Evolutionary conservation across 2,797 vertebrate species (phyloP).

Genomic region (Sebastiscus tertius): DNA sequence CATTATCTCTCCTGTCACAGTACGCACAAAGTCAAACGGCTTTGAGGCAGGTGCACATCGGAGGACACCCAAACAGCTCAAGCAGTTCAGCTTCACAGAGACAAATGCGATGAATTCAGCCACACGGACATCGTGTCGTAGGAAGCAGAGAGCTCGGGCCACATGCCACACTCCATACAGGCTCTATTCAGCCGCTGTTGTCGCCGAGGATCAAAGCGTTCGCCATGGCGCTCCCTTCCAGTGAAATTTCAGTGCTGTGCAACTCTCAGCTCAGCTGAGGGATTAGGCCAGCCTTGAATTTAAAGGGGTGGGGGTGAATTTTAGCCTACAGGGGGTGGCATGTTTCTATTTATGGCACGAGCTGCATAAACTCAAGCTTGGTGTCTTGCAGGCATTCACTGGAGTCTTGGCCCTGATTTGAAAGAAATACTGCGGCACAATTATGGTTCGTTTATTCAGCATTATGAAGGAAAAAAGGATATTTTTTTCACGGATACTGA

Average conservation of each 20-base stretch:
- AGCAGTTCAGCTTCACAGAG: background rate
- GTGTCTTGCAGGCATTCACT: constrained; percentile 66
- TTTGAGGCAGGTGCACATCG: background rate
- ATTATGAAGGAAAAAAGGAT: background rate
- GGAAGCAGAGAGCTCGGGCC: constrained; percentile 4
- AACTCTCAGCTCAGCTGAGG: constrained; percentile 65
- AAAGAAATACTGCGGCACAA: constrained; percentile 24
- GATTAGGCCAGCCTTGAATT: constrained; percentile 75
- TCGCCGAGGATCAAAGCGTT: constrained; percentile 66
- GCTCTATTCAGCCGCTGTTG: constrained; percentile 47
- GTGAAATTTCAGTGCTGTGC: constrained; percentile 53
- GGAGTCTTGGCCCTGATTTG: constrained; percentile 48
- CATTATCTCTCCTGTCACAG: constrained; percentile 17
- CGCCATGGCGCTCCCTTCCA: constrained; percentile 33
- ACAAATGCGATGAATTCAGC: background rate
- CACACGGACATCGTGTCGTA: background rate
- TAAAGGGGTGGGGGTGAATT: constrained; percentile 56
- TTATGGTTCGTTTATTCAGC: constrained; percentile 3
- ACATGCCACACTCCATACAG: constrained; percentile 12
- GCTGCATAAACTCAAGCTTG: constrained; percentile 61
- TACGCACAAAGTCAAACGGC: constrained; percentile 2
- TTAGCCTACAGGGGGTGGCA: constrained; percentile 74
- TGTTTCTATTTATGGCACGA: constrained; percentile 77
- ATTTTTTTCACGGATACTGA: background rate
- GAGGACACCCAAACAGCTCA: constrained; percentile 14